These are phyloP conservation scores for Aythya baeri DNA, from an alignment of 2,113 vertebrate genomes.

Conservation along the genomic window DNA sequence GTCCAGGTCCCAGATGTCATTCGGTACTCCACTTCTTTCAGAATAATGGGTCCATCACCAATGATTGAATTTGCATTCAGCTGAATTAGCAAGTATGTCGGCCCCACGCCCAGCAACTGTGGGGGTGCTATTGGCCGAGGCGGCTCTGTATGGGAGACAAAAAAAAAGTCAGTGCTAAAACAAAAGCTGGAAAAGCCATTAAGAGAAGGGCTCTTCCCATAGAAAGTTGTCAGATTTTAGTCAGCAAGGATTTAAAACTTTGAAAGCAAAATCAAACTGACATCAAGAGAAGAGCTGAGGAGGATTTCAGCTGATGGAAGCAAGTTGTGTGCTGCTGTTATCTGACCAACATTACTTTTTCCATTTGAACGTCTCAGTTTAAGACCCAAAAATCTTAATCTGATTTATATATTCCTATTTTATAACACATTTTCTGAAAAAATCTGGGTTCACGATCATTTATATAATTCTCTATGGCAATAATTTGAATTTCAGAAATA, in stretches of 20 bases:
- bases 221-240: neutral
- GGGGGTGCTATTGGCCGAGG: conserved; percentile 96
- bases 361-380: neutral
- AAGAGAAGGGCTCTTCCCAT: neutral
- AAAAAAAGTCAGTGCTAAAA: neutral
- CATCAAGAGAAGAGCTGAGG: neutral
- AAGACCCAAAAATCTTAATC: neutral
- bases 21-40: conserved; percentile 96
- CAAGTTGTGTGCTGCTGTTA: neutral
- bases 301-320: neutral
- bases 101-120: conserved; percentile 92
- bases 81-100: conserved; percentile 96
- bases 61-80: conserved; percentile 98
- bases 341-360: neutral
- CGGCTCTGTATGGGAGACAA: conserved; percentile 80
- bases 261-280: neutral
- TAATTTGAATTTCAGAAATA: neutral
- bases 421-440: neutral
- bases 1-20: conserved; percentile 98
- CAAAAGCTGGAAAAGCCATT: neutral
- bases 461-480: neutral
- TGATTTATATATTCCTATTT: neutral
- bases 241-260: neutral
- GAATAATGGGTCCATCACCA: conserved; percentile 95
- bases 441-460: neutral